These are phyloP conservation scores for Heliconius aoede DNA, from an alignment of 2,888 invertebrate species.

Conservation along the genomic window DNA sequence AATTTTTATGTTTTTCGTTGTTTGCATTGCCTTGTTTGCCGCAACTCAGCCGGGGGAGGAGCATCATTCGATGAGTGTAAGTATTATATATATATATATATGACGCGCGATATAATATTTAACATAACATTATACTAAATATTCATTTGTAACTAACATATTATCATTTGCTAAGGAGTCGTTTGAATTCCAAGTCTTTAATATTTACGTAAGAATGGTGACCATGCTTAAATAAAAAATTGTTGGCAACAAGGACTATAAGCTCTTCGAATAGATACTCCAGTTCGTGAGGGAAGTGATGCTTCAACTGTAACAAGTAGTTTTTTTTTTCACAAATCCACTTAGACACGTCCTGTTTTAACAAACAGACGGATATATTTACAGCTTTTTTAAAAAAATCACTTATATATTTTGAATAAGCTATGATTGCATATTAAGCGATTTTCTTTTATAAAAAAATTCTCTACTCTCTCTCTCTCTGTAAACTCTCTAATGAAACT, in stretches of 20 bases:
- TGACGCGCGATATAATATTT: background rate
- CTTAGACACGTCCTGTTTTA: constrained; percentile 34
- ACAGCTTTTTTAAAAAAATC: no score
- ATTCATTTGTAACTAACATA: background rate
- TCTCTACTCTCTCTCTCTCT: background rate
- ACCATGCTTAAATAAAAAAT: background rate
- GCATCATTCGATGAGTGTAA: constrained; percentile 90
- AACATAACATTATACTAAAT: background rate
- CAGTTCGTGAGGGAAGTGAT: constrained; percentile 7
- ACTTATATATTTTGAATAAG: background rate
- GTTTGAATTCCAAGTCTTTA: background rate
- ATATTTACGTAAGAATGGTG: background rate
- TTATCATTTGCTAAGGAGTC: background rate
- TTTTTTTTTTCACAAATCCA: constrained; percentile 27
- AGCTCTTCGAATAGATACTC: background rate
- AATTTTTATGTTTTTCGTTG: constrained; percentile 71
- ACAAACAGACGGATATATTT: no score
- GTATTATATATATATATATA: constrained; percentile 64
- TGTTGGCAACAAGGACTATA: constrained; percentile 12
- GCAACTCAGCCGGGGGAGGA: constrained; percentile 85
- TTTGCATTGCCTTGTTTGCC: constrained; percentile 80
- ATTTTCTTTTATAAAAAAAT: background rate
- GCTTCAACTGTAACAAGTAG: constrained; percentile 9
- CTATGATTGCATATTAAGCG: background rate
- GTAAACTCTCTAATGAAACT: constrained; percentile 16